phyloP scores from a whole-genome alignment of 2,888 invertebrate genomes.

The Galeopsomyia nigrocyanea region DNA sequence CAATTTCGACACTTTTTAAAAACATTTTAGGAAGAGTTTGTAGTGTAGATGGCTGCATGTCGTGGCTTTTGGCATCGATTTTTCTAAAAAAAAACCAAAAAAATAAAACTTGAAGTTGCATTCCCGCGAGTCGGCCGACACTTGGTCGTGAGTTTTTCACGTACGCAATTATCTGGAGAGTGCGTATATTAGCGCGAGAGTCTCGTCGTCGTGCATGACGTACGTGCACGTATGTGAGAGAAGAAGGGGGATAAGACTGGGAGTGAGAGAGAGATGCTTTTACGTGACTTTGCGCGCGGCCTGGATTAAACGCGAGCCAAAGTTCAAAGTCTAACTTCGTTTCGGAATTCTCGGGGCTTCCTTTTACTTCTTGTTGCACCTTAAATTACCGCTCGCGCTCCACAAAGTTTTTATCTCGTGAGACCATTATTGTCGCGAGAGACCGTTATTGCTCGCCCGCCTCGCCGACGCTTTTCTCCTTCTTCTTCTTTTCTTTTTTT shows the following conservation, averaged over 20 bases:
- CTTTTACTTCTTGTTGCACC: not conserved
- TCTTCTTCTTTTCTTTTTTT: no score
- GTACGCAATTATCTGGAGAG: constrained; percentile 37
- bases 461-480: no score
- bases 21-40: constrained; percentile 24
- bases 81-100: not conserved
- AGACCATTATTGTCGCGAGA: constrained; percentile 31
- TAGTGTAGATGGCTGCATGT: constrained; percentile 37
- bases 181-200: constrained; percentile 31
- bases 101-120: not conserved
- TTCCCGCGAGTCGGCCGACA: no score
- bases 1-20: not conserved
- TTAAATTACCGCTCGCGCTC: not conserved
- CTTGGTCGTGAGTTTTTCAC: constrained; percentile 31
- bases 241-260: not conserved
- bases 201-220: constrained; percentile 24
- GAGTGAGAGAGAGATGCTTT: not conserved
- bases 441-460: no score
- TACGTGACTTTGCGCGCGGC: constrained; percentile 36
- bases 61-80: constrained; percentile 29
- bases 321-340: constrained; percentile 31
- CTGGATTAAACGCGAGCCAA: constrained; percentile 50
- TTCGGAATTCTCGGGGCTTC: constrained; percentile 17
- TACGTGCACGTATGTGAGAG: constrained; percentile 25
- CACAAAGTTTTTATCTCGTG: constrained; percentile 28